Base-by-base conservation (phyloP, 2,113 vertebrate genomes). In the Chamaea fasciata region DNA sequence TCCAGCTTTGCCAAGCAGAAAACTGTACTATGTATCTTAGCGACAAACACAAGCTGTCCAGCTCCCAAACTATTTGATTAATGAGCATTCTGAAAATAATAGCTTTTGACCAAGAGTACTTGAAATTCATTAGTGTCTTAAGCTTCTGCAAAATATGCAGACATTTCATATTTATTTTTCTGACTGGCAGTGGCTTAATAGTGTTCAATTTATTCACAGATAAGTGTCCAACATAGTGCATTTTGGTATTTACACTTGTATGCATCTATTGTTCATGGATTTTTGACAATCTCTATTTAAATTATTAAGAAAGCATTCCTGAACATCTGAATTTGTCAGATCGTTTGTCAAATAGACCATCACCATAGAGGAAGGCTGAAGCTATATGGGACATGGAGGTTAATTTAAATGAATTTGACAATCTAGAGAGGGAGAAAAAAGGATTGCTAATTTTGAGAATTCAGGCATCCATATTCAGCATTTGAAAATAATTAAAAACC, bases 41-140 rank as follows among this genome's bases (percentile, higher is more conserved):
- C 0, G 3, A 92, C 67, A 92, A 50, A 90, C 44, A 55, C 44
- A 86, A 81, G 55, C 85, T 96, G 86, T 93, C 90, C 79, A 64
- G 15, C 63, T 92, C 60, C 52, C 68, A 83, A 77, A 80, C 50
- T 56, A 24, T 65, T 94, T 94, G 93, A 96, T 95, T 95, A 92
- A 94, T 93, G 92, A 94, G 20, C 68, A 56, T 75, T 70, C 60
- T 59, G 79, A 83, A 96, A 96, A 93, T 64, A 86, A 93, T 64
- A 75, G 76, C 56, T 89, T 90, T 83, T 92, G 79, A 94, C 64
- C 30, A 50, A 56, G 33, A 76, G 21, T 55, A 74, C 52, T 86
- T 70, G 56, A 69, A 57, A 93, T 86, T 86, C 63, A 42, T 64
- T 87, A 50, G 49, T 52, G 65, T 63, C 82, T 73, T 76, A 65